Evolutionary conservation across 2,888 invertebrate species (phyloP), one percentile per base, ranked within the genome.

Genomic region (Herminia tarsipennalis): DNA sequence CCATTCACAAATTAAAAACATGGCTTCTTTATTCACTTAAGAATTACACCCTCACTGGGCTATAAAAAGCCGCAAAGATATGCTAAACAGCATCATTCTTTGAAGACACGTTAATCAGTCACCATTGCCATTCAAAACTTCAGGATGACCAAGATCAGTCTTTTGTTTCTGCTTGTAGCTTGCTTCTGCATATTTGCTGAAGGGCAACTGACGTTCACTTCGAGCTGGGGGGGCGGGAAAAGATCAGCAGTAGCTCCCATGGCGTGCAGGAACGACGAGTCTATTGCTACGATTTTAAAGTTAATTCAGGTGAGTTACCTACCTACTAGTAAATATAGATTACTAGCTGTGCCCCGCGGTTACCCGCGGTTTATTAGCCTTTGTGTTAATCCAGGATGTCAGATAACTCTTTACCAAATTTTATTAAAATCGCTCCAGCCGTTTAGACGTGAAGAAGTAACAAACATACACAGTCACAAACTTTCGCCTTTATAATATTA

Each of bases 141-240:
- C 44, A 81, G 65, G 35, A 85, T 86, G 86, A 69, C 76, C 51
- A 82, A 81, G 52, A 28, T 71, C 17, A 48, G 73, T 33, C 48
- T 80, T 16, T 54, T 81, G 9, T 41, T 82, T 10, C 52, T 85
- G 17, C 28, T 88, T 34, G 53, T 82, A 24, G 82, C 79, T 4
- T 85, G 79, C 58, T 32, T 83, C 20, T 78, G 76, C 45, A 34
- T 83, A 16, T 41, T 74, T 24, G 66, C 74, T 10, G 77, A 85
- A 1, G 93, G 87, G 0, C 93, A 93, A 66, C 70, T 93, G 22
- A 93, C 93, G 2, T 93, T 93, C 69, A 93, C 93, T 0, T 92
- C 93, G 0, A 89, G 87, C 38, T 93, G 93, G 93, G 92, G 83
- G 0, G 89, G 88, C 1, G 66, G 66, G 9, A 86, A 89, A 53